Conservation (phyloP, 2,113 vertebrate species). For the Hippocampus barbouri region DNA sequence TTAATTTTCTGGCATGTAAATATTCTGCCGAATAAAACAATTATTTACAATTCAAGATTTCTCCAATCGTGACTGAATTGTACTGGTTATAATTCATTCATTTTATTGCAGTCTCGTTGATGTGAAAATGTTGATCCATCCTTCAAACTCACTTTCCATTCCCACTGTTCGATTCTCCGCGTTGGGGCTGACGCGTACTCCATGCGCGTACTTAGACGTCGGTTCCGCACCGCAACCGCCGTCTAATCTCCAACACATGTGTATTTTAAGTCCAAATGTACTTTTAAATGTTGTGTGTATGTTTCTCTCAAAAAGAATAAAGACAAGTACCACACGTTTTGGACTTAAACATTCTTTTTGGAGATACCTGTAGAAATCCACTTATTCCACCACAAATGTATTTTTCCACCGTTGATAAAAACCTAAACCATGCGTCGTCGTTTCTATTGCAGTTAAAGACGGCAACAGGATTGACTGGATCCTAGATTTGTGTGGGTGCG, state of each 20-base stretch:
- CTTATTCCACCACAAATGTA: background rate
- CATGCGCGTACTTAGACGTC: background rate
- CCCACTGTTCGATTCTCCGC: background rate
- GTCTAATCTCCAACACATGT: background rate
- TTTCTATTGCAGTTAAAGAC: background rate
- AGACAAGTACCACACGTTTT: conserved; percentile 1
- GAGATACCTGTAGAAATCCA: background rate
- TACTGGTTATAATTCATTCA: background rate
- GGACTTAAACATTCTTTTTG: background rate
- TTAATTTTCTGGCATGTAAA: too few relatives aligned
- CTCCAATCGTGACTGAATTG: background rate
- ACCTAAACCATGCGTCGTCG: background rate
- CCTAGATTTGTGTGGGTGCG: conserved; percentile 8
- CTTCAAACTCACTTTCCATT: background rate
- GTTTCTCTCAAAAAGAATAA: conserved; percentile 5
- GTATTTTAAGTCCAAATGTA: background rate
- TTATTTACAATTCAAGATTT: background rate
- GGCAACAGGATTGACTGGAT: background rate
- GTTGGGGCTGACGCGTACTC: background rate
- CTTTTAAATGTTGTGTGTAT: conserved; percentile 1
- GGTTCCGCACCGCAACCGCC: background rate
- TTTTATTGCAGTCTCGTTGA: background rate
- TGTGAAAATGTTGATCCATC: background rate
- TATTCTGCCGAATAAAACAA: too few relatives aligned
- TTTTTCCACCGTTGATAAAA: background rate